Base-by-base conservation (phyloP, 2,113 vertebrate genomes). In the Zootoca vivipara region DNA sequence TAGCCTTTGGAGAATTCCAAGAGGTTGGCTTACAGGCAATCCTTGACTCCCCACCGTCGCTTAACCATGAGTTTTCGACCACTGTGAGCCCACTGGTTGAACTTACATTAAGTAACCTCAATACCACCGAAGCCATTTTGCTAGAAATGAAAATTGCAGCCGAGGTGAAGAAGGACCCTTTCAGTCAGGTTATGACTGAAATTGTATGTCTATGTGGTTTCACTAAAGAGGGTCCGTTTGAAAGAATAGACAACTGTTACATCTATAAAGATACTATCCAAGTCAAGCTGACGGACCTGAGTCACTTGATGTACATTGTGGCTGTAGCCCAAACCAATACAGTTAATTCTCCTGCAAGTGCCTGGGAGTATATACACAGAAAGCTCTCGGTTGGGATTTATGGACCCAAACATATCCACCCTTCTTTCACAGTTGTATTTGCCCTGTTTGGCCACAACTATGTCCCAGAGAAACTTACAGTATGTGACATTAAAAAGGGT, bases 361-460 rank as follows among this genome's bases (percentile, higher is more conserved):
- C 97, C 79, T 97, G 96, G 97, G 95, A 97, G 90, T 97, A 96
- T 12, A 90, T 97, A 70, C 95, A 98, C 3, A 98, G 98, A 89
- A 97, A 93, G n/a, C 93, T 97, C 62, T 98, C 98, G 0, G 81
- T 99, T 33, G 98, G 98, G 64, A 95, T 99, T 93, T 99, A 99
- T 92, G 99, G 99, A 65, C 99, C 98, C 87, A 98, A 98, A 93
- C 97, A 98, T 91, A 98, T 99, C 90, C 99, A 99, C 91, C 98
- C 98, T 6, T 98, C 97, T 82, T 99, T 99, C 92, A 99, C 98
- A 88, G 95, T 95, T 33, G 95, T 99, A 87, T 95, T 98, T 89
- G 96, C 97, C 28, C 91, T 99, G 77, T 98, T 98, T 88, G 97
- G 98, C 93, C 98, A 99, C 72, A 98, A 96, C 86, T 97, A 98